phyloP scores from a whole-genome alignment of 2,113 vertebrate species.

The Cricetomys ansorgei region DNA sequence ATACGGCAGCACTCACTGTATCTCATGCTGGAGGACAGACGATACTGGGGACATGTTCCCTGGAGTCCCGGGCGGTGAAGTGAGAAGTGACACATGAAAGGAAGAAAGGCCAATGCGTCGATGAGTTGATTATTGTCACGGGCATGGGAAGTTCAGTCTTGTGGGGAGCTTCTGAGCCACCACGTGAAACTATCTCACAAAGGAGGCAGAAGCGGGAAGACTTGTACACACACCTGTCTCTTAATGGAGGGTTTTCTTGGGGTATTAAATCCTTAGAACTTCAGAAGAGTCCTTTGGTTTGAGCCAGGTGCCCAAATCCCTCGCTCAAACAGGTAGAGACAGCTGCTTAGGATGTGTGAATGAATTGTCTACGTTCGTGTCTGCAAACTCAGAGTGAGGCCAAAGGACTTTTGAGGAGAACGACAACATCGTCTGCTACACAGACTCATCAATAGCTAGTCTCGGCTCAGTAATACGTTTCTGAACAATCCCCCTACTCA shows the following conservation, averaged over 20 bases:
- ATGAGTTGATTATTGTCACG: background rate
- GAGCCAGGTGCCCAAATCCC: background rate
- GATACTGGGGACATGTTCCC: background rate
- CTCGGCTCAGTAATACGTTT: too few relatives aligned
- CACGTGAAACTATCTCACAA: background rate
- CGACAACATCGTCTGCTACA: background rate
- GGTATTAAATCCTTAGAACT: background rate
- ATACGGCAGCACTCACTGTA: accelerated
- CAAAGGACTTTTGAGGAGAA: background rate
- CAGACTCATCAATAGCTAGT: background rate
- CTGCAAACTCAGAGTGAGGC: background rate
- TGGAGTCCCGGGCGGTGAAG: background rate
- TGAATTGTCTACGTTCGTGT: background rate
- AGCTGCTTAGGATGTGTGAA: accelerated
- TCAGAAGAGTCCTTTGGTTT: background rate
- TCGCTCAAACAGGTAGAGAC: background rate
- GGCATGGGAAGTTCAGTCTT: background rate
- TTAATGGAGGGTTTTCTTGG: background rate
- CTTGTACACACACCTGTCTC: background rate
- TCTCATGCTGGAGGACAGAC: background rate
- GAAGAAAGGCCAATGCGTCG: background rate
- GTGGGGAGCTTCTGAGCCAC: background rate
- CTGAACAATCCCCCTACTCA: background rate
- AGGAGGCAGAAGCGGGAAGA: background rate
- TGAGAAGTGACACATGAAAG: background rate